Base-by-base conservation (phyloP, 2,888 invertebrate species). In the Monoplex corrugatus region DNA sequence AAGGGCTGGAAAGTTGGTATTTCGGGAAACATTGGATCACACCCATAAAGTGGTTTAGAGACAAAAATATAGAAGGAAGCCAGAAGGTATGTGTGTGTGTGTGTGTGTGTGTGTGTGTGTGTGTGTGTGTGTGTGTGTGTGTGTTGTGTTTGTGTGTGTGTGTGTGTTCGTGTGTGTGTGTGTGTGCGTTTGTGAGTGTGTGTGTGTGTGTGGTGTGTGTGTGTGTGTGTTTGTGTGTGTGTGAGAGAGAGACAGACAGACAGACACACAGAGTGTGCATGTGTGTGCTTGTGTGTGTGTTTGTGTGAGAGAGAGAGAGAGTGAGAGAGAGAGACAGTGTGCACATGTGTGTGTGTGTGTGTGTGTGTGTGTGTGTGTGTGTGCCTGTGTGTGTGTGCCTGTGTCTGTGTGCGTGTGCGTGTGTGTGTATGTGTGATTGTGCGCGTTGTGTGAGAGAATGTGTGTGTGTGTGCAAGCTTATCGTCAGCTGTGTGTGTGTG, bases 61-160 rank as follows among this genome's bases (percentile, higher is more conserved):
- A n/a, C n/a, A n/a, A n/a, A n/a, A n/a, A n/a, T n/a, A n/a, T n/a
- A n/a, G n/a, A n/a, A n/a, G n/a, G n/a, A n/a, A n/a, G n/a, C n/a
- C n/a, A 50, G 50, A 50, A 10, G 10, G 50, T 68, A 35, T 72
- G 72, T 38, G 72, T n/a, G 32, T 72, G 72, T 72, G 35, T 72
- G 35, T 72, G 72, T 72, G 72, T 72, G 72, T 72, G 72, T 72
- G 72, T 72, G 72, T 38, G 72, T 72, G 72, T 72, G 72, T 72
- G 72, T 72, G 72, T 72, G 72, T 72, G 72, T 72, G 35, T 72
- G 72, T 72, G 72, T 72, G 32, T 72, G 72, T n/a, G n/a, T n/a
- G n/a, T n/a, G n/a, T n/a, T 72, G 72, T 38, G 72, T 72, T 32
- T 5, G 72, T 72, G 72, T 38, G 72, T 35, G 72, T 16, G 72